Base-by-base conservation (phyloP, 2,888 invertebrate species). In the Spialia ferax region DNA sequence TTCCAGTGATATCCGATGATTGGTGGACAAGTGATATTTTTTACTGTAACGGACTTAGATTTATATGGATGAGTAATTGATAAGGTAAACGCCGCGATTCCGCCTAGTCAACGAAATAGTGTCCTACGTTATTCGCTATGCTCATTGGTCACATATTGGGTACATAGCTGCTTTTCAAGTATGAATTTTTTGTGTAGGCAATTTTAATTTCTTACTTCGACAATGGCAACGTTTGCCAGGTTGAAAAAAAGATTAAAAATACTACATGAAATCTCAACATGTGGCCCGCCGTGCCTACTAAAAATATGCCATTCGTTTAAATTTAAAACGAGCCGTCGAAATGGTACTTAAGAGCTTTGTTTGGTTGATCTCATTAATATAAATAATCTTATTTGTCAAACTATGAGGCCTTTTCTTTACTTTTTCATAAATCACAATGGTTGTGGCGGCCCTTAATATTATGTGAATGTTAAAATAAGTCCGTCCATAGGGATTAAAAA, bases 91-190 rank as follows among this genome's bases (percentile, higher is more conserved):
- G 74, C 82, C 83, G 85, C 83, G 83, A 83, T 85, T 87, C 90
- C 90, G 91, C 91, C 92, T 92, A 92, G 91, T 91, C 91, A 88
- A 87, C 84, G 85, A 85, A 82, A 82, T 83, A 82, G 82, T 86
- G 85, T 85, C 79, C 77, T 75, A 52, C 13, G 20, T 29, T 50
- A 69, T 73, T 48, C 35, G 64, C 62, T 65, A 45, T n/a, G n/a
- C n/a, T n/a, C n/a, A n/a, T 62, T 29, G 55, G 22, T 57, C 23
- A 22, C 68, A 63, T 23, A 15, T 54, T 29, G 29, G 22, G 2
- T 10, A 23, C 7, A 54, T 52, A 54, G 22, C 26, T 62, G 18
- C 42, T 45, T 23, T 15, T 6, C 29, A 63, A 45, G 5, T 45
- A 63, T 32, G 42, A 15, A 2, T 63, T 45, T 45, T 32, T 18